These are phyloP conservation scores for Syndactyla subalaris DNA, from an alignment of 2,797 vertebrate species.

Conservation along the genomic window DNA sequence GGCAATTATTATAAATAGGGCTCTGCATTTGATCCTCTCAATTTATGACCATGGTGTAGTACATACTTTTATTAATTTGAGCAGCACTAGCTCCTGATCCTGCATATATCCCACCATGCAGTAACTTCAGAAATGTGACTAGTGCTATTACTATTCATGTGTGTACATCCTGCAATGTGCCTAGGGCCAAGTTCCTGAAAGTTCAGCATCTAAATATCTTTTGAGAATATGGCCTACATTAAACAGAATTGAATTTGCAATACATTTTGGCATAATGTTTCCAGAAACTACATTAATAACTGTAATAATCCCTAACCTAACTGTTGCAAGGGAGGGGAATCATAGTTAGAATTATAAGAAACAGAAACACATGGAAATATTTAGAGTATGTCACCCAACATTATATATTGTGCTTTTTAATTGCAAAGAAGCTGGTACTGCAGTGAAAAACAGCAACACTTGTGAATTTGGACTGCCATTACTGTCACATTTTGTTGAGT, in stretches of 20 bases:
- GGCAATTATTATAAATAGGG: neutral
- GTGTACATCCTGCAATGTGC: neutral
- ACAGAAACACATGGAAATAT: neutral
- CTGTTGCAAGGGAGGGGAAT: neutral
- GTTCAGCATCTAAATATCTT: constrained; percentile 21
- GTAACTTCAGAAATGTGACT: neutral
- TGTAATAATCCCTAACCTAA: neutral
- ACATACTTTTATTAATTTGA: neutral
- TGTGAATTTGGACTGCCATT: constrained; percentile 29
- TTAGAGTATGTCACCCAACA: neutral
- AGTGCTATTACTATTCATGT: neutral
- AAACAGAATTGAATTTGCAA: neutral
- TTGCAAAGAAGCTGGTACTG: constrained; percentile 2
- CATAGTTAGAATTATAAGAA: neutral
- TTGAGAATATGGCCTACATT: neutral
- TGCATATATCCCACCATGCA: neutral
- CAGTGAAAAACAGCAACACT: constrained; percentile 9
- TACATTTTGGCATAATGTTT: neutral
- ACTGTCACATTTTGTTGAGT: constrained; percentile 18
- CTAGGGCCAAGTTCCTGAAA: neutral
- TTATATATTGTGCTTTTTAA: constrained; percentile 43
- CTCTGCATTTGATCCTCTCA: neutral
- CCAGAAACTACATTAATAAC: neutral
- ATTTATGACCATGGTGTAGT: neutral
- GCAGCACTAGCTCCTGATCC: neutral